Evolutionary conservation across 1,140 invertebrate species (phyloP), one percentile per base, ranked within the genome.

Genomic region (Melanaphis sacchari): DNA sequence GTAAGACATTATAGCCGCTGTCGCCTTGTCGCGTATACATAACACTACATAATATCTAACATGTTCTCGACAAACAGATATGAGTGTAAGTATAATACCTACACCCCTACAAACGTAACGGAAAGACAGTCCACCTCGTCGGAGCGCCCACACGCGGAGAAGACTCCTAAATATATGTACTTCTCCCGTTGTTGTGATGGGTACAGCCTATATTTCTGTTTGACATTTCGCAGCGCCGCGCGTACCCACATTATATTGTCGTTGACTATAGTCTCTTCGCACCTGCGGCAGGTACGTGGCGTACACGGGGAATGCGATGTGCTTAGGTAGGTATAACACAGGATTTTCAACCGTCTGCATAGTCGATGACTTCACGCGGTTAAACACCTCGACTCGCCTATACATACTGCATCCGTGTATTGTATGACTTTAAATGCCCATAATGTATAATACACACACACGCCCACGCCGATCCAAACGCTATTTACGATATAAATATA

Each of bases 81-180:
- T 8, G 38, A 24, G 8, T 84, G 21, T 41, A 26, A 15, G 46
- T 26, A 46, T 46, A 11, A 40, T 85, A 85, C n/a, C n/a, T n/a
- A n/a, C 84, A 46, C 41, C 85, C 85, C 85, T 88, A 15, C 41
- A 31, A 89, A 76, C 59, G 59, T 43, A 52, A 36, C 21, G n/a
- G 31, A 89, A 89, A 52, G n/a, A 21, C 6, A 9, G 26, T 87
- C 31, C 15, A 4, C 3, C 24, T n/a, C 46, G 8, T 15, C 22
- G n/a, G 41, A n/a, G 76, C 11, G 89, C 49, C 91, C 91, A 46
- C 91, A 91, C 26, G 76, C 41, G 91, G 40, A n/a, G 54, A 43
- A 7, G 36, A 26, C 36, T 52, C 31, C n/a, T 76, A 76, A 26
- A 24, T 59, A 31, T 4, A 4, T 66, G n/a, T 76, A n/a, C 31